These are phyloP conservation scores for Anolis apletophallus DNA, from an alignment of 2,797 vertebrate genomes.

Conservation along the genomic window DNA sequence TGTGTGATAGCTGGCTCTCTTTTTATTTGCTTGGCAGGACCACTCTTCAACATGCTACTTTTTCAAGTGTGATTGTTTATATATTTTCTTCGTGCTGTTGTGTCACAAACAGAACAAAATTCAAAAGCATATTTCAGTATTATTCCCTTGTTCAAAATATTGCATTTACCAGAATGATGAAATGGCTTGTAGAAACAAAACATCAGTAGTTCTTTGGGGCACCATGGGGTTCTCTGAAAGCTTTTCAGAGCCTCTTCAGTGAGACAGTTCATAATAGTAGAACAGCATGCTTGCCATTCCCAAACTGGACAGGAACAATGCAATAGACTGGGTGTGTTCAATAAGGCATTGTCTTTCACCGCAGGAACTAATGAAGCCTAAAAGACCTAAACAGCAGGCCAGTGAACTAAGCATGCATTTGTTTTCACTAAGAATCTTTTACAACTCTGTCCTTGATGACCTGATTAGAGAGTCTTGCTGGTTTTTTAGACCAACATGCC, in stretches of 20 bases:
- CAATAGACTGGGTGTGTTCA: not conserved
- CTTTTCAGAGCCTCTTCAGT: not conserved
- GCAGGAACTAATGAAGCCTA: not conserved
- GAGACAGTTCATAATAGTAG: not conserved
- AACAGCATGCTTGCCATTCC: not conserved
- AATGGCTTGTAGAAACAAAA: not conserved
- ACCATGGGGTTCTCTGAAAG: not conserved
- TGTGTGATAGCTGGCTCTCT: conserved; percentile 16
- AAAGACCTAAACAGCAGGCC: not conserved
- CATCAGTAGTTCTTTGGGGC: not conserved
- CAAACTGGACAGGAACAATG: not conserved
- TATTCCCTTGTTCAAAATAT: not conserved
- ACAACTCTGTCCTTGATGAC: not conserved
- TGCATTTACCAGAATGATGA: not conserved
- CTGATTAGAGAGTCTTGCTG: too few relatives aligned
- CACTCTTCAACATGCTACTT: not conserved
- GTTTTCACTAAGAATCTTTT: not conserved
- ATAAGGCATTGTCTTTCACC: not conserved
- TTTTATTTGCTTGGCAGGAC: conserved; percentile 24
- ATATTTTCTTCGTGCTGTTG: not conserved
- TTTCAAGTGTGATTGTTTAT: conserved; percentile 13
- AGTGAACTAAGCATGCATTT: not conserved
- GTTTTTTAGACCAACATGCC: too few relatives aligned
- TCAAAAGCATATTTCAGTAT: not conserved
- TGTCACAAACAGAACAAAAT: conserved; percentile 11